These are phyloP conservation scores for Cynoglossus semilaevis DNA, from an alignment of 2,113 vertebrate species.

Conservation along the genomic window DNA sequence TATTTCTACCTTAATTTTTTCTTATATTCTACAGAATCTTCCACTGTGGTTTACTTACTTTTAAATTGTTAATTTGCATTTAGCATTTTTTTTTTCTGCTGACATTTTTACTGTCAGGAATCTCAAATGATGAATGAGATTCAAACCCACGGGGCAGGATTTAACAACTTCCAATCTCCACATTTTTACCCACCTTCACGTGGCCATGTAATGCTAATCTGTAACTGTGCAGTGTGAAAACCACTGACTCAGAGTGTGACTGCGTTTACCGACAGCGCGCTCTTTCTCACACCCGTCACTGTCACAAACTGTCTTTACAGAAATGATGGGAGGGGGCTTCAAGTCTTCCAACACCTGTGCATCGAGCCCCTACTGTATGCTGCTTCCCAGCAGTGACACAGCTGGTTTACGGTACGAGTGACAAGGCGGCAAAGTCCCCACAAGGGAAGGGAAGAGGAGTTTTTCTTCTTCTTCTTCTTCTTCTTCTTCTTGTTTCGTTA, in stretches of 20 bases:
- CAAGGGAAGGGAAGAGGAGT: slow-evolving; percentile 55
- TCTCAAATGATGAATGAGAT: too few species aligned
- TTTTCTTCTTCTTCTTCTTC: too few species aligned
- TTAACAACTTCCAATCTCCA: too few species aligned
- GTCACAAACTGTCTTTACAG: slow-evolving; percentile 39
- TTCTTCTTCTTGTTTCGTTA: too few species aligned
- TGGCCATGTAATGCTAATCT: not conserved
- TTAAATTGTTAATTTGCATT: too few species aligned
- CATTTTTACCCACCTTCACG: not conserved
- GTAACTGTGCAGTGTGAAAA: not conserved
- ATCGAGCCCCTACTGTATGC: not conserved
- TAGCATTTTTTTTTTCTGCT: too few species aligned
- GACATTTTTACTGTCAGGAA: too few species aligned
- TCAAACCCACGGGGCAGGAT: too few species aligned
- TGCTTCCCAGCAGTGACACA: slow-evolving; percentile 45
- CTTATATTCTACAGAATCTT: too few species aligned
- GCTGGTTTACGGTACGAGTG: slow-evolving; percentile 55
- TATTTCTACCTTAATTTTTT: too few species aligned
- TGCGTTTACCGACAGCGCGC: slow-evolving; percentile 30
- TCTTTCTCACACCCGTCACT: slow-evolving; percentile 25
- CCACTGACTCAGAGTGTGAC: slow-evolving; percentile 36
- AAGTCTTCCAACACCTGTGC: slow-evolving; percentile 40
- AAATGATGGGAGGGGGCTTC: slow-evolving; percentile 40
- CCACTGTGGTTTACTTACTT: too few species aligned
- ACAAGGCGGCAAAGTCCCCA: slow-evolving; percentile 40